Evolutionary conservation across 2,113 vertebrate genomes (phyloP), one percentile per base, ranked within the genome.

Genomic region (Strix uralensis): DNA sequence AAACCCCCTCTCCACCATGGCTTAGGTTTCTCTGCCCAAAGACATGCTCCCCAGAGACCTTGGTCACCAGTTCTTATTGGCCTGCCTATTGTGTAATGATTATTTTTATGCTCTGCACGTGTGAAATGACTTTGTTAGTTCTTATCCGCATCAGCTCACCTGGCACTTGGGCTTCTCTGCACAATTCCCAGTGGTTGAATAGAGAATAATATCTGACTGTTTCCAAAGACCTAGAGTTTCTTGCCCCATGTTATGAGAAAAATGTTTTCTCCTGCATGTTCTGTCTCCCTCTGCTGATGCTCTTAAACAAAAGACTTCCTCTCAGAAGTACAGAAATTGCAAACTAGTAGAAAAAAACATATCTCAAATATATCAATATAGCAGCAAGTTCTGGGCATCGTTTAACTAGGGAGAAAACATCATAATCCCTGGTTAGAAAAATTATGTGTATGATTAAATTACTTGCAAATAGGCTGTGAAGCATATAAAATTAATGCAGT

Each of bases 381-480:
- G 30, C 26, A 81, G 36, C 34, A 81, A 58, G 34, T 88, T 88
- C 42, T 77, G n/a, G 42, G 7, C 26, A 32, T 73, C 65, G 40
- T 81, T 77, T 78, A 90, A 63, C 13, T 32, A 57, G 27, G 36
- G 54, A 80, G n/a, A 84, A 44, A 93, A 57, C 18, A 81, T 40
- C 44, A 22, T 77, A 72, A 77, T 88, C 38, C 34, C 13, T 75
- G 32, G n/a, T 65, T 66, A 75, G 57, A 92, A 95, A 92, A 95
- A 67, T 40, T 6, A 73, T 6, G 8, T 52, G 52, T 40, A 22
- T 42, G 32, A 65, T 77, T 81, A 92, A 82, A 86, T 70, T 71
- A 86, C 65, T 94, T 89, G 40, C 25, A 94, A 85, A 94, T n/a
- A 51, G 13, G 4, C 54, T 86, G 23, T 77, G 90, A 94, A 75